phyloP scores from a whole-genome alignment of 2,113 vertebrate species.

The Coreoperca whiteheadi region DNA sequence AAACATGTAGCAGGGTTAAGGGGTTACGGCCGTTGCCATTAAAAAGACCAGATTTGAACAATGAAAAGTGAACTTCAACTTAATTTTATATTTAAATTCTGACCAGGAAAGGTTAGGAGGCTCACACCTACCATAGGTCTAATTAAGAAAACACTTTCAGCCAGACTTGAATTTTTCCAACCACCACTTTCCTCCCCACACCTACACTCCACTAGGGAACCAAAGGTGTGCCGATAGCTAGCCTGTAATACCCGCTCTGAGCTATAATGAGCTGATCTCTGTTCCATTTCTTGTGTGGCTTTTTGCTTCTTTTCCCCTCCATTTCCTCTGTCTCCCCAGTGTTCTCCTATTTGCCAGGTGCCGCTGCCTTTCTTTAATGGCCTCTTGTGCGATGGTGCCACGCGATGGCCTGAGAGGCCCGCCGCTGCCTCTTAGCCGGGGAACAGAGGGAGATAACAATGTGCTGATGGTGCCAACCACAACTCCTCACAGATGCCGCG shows the following conservation, averaged over 20 bases:
- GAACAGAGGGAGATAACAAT: conserved; percentile 75
- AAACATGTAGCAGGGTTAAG: too few species aligned
- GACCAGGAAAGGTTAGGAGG: conserved; percentile 15
- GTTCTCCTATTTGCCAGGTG: conserved; percentile 46
- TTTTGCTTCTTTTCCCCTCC: conserved; percentile 16
- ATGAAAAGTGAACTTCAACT: not conserved
- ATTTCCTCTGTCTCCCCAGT: conserved; percentile 34
- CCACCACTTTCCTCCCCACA: not conserved
- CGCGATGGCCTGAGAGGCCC: conserved; percentile 51
- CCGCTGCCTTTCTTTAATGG: conserved; percentile 68
- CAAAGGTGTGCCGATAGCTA: conserved; percentile 40
- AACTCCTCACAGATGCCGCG: conserved; percentile 50
- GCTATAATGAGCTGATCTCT: conserved; percentile 72
- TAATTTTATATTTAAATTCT: conserved; percentile 24
- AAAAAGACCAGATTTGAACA: conserved; percentile 1
- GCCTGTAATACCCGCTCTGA: conserved; percentile 36
- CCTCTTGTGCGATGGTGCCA: conserved; percentile 42
- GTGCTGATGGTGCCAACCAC: conserved; percentile 72
- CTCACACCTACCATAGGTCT: conserved; percentile 28
- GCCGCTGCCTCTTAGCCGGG: conserved; percentile 53
- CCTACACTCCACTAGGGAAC: conserved; percentile 3
- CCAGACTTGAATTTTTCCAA: not conserved
- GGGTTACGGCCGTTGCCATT: too few species aligned
- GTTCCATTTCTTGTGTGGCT: conserved; percentile 56
- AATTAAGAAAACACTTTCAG: conserved; percentile 49